A percentile compares a stretch with the other conserved stretches of the same genome.
phyloP scores from a whole-genome alignment of 2,797 vertebrate species.

The Cryptoprocta ferox region DNA sequence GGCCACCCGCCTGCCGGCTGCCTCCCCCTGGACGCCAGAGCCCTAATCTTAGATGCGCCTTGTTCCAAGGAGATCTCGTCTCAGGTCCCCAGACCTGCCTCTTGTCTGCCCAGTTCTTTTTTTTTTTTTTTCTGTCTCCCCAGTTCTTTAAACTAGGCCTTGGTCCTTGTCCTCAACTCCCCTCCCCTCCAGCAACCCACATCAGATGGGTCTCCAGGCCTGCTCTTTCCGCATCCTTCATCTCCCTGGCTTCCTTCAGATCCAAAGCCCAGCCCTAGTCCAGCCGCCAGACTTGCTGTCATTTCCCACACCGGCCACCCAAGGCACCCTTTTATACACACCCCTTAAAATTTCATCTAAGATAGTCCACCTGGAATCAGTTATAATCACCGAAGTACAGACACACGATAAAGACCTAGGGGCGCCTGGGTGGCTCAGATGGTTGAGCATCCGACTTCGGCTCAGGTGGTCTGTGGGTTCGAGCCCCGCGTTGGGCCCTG shows the following conservation, averaged over 20 bases:
- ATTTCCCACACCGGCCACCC: background rate
- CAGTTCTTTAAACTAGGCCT: background rate
- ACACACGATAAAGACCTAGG: background rate
- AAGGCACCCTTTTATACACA: background rate
- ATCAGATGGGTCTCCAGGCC: background rate
- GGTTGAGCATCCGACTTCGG: no score
- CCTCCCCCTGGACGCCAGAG: background rate
- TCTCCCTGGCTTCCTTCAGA: background rate
- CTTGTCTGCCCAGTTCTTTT: background rate
- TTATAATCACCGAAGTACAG: background rate
- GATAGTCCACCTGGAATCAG: background rate
- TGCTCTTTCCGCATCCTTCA: background rate
- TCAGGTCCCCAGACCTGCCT: background rate
- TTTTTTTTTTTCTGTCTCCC: background rate
- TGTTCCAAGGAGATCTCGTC: background rate
- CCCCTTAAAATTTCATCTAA: background rate
- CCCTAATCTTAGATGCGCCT: background rate
- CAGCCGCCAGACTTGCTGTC: background rate
- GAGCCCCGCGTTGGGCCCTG: no score
- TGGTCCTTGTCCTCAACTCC: background rate
- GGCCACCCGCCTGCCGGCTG: background rate
- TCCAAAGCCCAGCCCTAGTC: background rate
- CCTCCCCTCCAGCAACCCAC: background rate
- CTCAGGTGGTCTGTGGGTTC: no score
- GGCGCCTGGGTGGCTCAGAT: no score